A percentile compares a stretch with the other conserved stretches of the same genome.
phyloP scores from a whole-genome alignment of 2,888 invertebrate species.

The Scaptomyza parva region DNA sequence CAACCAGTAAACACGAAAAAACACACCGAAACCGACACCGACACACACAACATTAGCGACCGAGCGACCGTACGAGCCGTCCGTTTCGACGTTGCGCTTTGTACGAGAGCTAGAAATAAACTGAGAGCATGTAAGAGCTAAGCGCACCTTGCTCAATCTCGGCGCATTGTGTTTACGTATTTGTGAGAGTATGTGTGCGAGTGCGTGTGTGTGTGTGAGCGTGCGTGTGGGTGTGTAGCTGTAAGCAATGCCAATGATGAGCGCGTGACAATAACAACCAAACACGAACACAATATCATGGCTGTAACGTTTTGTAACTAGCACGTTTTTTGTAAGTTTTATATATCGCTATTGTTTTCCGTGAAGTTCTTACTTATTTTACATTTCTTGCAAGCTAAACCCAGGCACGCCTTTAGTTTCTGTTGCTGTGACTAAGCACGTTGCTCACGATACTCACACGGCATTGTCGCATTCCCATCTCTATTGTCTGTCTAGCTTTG shows the following conservation, averaged over 20 bases:
- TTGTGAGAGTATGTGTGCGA: conserved; percentile 7
- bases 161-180: conserved; percentile 59
- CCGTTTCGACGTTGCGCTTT: conserved; percentile 77
- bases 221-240: conserved; percentile 49
- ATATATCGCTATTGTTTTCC: neutral
- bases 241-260: conserved; percentile 55
- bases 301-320: neutral
- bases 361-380: neutral
- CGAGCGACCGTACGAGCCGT: conserved; percentile 58
- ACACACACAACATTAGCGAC: conserved; percentile 55
- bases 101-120: conserved; percentile 83
- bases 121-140: conserved; percentile 75
- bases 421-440: neutral
- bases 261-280: conserved; percentile 59
- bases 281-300: conserved; percentile 20
- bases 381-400: conserved; percentile 2
- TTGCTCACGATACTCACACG: conserved; percentile 34
- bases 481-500: conserved; percentile 26
- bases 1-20: conserved; percentile 49
- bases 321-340: neutral
- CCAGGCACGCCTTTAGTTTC: neutral
- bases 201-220: conserved; percentile 8
- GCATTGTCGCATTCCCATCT: conserved; percentile 17
- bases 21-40: conserved; percentile 55
- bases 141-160: conserved; percentile 80